Base-by-base conservation (phyloP, 2,888 invertebrate species). In the Synanthedon tipuliformis region DNA sequence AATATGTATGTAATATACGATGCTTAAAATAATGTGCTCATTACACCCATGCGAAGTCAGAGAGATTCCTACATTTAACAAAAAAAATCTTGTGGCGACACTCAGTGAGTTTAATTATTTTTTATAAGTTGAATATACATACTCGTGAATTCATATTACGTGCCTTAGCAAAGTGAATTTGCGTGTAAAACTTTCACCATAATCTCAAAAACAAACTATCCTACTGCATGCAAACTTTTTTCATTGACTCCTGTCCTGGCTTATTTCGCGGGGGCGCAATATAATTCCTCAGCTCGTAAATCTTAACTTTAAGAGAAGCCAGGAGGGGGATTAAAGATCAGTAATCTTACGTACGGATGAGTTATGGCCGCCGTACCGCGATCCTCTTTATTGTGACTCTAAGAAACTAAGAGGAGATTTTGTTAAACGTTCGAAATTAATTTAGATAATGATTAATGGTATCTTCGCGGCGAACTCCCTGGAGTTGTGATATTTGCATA, bases 271-370 rank as follows among this genome's bases (percentile, higher is more conserved):
- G 84, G 87, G 88, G 88, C 88, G 89, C 88, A 88, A 89, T 88
- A 90, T 91, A 91, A 90, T 90, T 89, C 90, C 89, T 84, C 77
- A 78, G 87, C 78, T 78, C 90, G 89, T 91, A 91, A 91, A 91
- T 91, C 91, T 91, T 90, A 91, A 91, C 89, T 90, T 91, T 90
- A 90, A 90, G 90, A 89, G 89, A 88, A 87, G 80, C 85, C 78
- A 76, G 69, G 87, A 84, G 89, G 90, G 90, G 90, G 91, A 91
- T 91, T 91, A 91, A 90, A 91, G 91, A 91, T 91, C 90, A 91
- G 90, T 91, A 90, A 91, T 91, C 91, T 91, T 89, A 89, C 89
- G 89, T 72, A 85, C 87, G 84, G 90, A 91, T 91, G 91, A 91
- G 88, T 91, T 91, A 91, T 91, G 89, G 89, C 86, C 88, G 59